A percentile compares a stretch with the other conserved stretches of the same genome.
phyloP scores from a whole-genome alignment of 1,140 invertebrate species.

The Nylanderia fulva region DNA sequence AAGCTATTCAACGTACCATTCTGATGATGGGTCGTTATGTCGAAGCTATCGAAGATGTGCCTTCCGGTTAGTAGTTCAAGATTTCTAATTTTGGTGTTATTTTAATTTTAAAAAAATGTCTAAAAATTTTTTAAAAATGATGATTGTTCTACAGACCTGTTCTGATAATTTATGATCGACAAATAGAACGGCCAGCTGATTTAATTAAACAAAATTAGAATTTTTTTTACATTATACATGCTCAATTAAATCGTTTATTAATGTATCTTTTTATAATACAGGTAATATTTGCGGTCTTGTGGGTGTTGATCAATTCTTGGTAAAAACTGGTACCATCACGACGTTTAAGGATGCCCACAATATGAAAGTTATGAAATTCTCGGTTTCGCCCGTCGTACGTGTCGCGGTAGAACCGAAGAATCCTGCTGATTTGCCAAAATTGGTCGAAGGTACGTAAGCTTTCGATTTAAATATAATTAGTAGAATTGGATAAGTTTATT shows the following conservation, averaged over 20 bases:
- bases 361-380: slow-evolving; percentile 99
- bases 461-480: not conserved
- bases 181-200: slow-evolving; percentile 78
- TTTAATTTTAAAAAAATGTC: slow-evolving; percentile 8
- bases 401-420: slow-evolving; percentile 99
- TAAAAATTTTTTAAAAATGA: slow-evolving; percentile 69
- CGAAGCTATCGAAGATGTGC: slow-evolving; percentile 99
- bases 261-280: slow-evolving; percentile 63
- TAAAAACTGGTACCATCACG: slow-evolving; percentile 99
- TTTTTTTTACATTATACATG: not conserved
- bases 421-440: slow-evolving; percentile 99
- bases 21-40: slow-evolving; percentile 99
- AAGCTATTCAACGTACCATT: slow-evolving; percentile 99
- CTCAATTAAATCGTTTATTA: slow-evolving; percentile 9
- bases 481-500: too few relatives aligned
- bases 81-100: too few relatives aligned
- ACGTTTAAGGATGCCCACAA: slow-evolving; percentile 99
- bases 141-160: slow-evolving; percentile 82
- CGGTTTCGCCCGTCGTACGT: slow-evolving; percentile 99
- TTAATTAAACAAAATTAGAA: slow-evolving; percentile 5
- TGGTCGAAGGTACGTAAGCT: slow-evolving; percentile 93
- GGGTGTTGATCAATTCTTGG: slow-evolving; percentile 99
- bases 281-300: slow-evolving; percentile 99
- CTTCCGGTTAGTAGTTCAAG: slow-evolving; percentile 90
- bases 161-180: slow-evolving; percentile 77